Evolutionary conservation across 2,888 invertebrate species (phyloP), one percentile per base, ranked within the genome.

Genomic region (Chloromyia formosa): DNA sequence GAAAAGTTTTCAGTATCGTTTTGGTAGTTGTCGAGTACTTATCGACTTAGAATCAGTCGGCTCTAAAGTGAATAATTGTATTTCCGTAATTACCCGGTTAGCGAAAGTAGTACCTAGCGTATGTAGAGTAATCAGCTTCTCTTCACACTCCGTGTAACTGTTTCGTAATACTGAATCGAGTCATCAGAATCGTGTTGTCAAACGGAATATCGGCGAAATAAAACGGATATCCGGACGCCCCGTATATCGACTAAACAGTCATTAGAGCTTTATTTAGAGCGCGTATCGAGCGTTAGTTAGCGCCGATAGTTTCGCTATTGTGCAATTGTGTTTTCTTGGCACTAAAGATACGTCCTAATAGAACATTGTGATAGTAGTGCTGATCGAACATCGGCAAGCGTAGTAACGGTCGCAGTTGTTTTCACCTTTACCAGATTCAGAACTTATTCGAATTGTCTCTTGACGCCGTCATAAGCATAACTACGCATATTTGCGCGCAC

Each of bases 11-110:
- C 81, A 84, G 84, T 84, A 81, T 82, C 82, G 82, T 82, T 81
- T 83, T 82, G 83, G 82, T 83, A 83, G 84, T 83, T 83, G 84
- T 82, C 82, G 84, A 82, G 83, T 77, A 78, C 69, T 77, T 78
- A 78, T 76, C 77, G 76, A 73, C 75, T 75, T 77, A 77, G 75
- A 75, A 77, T 77, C 74, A 74, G 74, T 75, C 74, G 72, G 71
- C 75, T 75, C 73, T 49, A 49, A 68, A 77, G 35, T 69, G 45
- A 76, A 73, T 53, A 61, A 35, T 68, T 77, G 74, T 71, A 72
- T 73, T 77, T 77, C 77, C 77, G 77, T 77, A 73, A 74, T 62
- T 54, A 73, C 61, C 73, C 73, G 73, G 73, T 73, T 61, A 71
- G 71, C 16, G 9, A 58, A 56, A 66, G 66, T 66, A 66, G 66